Evolutionary conservation across 2,113 vertebrate species (phyloP).

Genomic region (Charadrius vociferus): DNA sequence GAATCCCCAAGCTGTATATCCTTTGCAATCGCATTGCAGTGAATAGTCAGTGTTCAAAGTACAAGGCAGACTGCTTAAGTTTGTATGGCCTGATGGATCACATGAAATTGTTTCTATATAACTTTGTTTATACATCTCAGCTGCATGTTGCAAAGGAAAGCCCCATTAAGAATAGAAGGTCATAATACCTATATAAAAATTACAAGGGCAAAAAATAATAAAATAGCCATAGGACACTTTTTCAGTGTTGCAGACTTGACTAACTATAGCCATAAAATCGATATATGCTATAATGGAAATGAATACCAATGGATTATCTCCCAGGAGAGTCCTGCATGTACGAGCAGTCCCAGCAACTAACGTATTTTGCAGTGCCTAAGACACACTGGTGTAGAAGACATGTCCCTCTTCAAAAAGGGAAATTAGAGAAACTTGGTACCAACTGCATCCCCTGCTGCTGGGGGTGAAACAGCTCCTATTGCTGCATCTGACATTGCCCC

Average conservation of each 20-base stretch:
- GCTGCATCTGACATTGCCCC: background rate
- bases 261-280: background rate
- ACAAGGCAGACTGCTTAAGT: background rate
- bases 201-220: background rate
- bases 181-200: background rate
- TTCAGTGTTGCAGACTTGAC: background rate
- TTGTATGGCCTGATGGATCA: background rate
- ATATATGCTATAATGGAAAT: background rate
- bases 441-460: background rate
- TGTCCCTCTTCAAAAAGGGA: background rate
- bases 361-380: background rate
- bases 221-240: background rate
- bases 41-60: background rate
- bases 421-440: background rate
- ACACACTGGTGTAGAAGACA: background rate
- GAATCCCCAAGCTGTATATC: background rate
- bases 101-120: background rate
- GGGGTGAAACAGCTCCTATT: background rate
- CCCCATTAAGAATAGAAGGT: background rate
- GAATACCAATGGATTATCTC: background rate
- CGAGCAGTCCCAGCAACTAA: background rate
- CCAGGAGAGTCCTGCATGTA: background rate
- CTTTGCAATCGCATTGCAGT: background rate
- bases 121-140: background rate
- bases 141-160: background rate